Conservation (phyloP, 1,140 invertebrate genomes). For the Bombus impatiens region DNA sequence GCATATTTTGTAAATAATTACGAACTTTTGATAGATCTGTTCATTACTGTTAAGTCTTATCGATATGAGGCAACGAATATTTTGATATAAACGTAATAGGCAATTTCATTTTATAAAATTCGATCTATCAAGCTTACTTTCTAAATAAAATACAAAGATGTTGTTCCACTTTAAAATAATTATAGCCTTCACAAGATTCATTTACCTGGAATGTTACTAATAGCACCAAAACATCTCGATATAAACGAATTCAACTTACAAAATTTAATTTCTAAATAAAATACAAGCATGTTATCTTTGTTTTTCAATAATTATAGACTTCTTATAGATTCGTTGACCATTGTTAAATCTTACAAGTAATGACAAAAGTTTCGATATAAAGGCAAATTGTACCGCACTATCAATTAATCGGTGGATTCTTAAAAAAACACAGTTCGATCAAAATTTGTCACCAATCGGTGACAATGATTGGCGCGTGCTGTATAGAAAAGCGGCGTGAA, state of each 20-base stretch:
- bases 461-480: background rate
- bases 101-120: too few relatives aligned
- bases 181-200: background rate
- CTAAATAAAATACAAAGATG: background rate
- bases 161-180: background rate
- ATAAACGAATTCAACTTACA: background rate
- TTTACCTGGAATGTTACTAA: background rate
- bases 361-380: background rate
- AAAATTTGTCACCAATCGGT: background rate
- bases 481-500: background rate
- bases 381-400: too few relatives aligned
- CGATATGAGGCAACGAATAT: too few relatives aligned
- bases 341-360: background rate
- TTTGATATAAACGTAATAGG: too few relatives aligned
- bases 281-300: background rate
- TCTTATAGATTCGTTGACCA: background rate
- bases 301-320: background rate
- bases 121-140: background rate
- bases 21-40: too few relatives aligned
- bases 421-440: background rate
- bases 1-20: too few relatives aligned
- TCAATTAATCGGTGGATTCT: slow-evolving; percentile 9
- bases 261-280: too few relatives aligned
- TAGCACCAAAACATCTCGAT: background rate
- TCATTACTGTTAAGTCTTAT: too few relatives aligned